These are phyloP conservation scores for Notiomystis cincta DNA, from an alignment of 2,113 vertebrate genomes.

Conservation along the genomic window DNA sequence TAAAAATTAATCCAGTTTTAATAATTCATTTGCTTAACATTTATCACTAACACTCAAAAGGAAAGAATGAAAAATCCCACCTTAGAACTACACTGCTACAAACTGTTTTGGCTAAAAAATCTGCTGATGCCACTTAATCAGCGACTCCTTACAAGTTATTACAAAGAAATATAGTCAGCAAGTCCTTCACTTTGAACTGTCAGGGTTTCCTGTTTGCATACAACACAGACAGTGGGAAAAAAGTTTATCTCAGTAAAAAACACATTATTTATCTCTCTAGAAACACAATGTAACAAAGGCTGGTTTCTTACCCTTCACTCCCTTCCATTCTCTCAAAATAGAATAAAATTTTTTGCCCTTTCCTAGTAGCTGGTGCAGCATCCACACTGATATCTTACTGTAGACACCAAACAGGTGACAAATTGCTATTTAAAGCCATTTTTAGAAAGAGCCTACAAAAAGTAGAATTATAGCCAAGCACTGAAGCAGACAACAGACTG, in stretches of 20 bases:
- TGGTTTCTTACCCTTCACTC: not conserved
- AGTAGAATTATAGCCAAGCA: not conserved
- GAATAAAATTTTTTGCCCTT: not conserved
- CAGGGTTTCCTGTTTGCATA: constrained; percentile 52
- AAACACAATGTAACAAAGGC: not conserved
- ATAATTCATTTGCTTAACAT: not conserved
- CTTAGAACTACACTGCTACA: not conserved
- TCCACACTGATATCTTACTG: not conserved
- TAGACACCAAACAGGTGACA: not conserved
- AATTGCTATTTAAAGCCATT: not conserved
- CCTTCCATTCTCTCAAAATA: not conserved
- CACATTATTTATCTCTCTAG: not conserved
- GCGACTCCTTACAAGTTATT: not conserved
- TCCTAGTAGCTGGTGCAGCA: not conserved
- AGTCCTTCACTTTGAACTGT: constrained; percentile 19
- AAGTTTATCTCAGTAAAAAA: not conserved
- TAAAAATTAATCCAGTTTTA: not conserved
- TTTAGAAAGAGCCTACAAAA: not conserved
- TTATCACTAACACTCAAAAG: not conserved
- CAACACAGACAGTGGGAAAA: not conserved
- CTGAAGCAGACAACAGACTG: not conserved
- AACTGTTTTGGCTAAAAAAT: constrained; percentile 19
- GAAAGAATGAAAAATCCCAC: not conserved
- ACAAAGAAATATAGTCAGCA: constrained; percentile 41
- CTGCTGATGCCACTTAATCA: constrained; percentile 2